Base-by-base conservation (phyloP, 2,113 vertebrate genomes). In the Dendropsophus ebraccatus region DNA sequence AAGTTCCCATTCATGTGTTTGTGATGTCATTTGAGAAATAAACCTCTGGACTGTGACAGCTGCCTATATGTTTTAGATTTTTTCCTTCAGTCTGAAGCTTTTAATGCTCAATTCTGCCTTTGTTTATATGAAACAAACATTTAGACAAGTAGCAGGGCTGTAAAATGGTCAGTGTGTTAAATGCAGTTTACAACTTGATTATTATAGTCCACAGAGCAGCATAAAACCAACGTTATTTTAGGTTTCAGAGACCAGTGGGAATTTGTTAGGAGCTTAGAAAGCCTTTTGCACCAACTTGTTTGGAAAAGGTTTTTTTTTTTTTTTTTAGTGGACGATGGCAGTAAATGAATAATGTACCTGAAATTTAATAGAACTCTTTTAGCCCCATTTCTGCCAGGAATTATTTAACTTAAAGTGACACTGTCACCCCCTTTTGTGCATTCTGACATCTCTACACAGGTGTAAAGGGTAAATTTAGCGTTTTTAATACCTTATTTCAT, bases 151-250 rank as follows among this genome's bases (percentile, higher is more conserved):
- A 58, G 35, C 76, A 45, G 35, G n/a, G 23, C 37, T 80, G 56
- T 80, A 60, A 62, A 62, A 58, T 3, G 47, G 19, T 1, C 21
- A 50, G 6, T 28, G 19, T 79, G 49, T 79, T 58, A 78, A 79
- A 79, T 37, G 47, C 7, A 1, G 19, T 37, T 79, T 79, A 79
- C 17, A 49, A 21, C 28, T 56, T 21, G 30, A 23, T 35, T 35
- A 80, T 80, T 80, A 19, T 35, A 41, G 54, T 4, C 32, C n/a
- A 37, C 16, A 25, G 32, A 41, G 54, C 23, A 45, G 77, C 54
- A 60, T 28, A 70, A 54, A 52, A 77, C 28, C 7, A 54, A 77
- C 32, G 54, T 60, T 80, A 80, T 60, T 80, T 79, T 60, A 79
- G n/a, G 28, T 58, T 58, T 60, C 76, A 23, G 9, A 80, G 32